phyloP scores from a whole-genome alignment of 2,797 vertebrate genomes.

The Philypnodon macrostomus region DNA sequence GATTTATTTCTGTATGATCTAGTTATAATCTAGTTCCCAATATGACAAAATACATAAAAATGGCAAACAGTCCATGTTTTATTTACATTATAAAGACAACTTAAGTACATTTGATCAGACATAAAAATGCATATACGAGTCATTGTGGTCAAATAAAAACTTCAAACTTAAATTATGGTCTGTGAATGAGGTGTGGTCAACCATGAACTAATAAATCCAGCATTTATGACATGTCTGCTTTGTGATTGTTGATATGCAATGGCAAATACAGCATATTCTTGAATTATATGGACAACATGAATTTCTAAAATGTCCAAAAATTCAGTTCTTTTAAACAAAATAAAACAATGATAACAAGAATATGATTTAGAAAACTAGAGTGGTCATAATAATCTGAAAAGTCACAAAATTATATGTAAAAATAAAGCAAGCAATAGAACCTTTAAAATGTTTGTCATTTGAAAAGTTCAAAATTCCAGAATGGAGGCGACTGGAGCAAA shows the following conservation, averaged over 20 bases:
- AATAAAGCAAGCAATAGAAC: slow-evolving; percentile 5
- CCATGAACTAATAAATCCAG: slow-evolving; percentile 62
- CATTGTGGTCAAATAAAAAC: slow-evolving; percentile 44
- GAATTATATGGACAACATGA: slow-evolving; percentile 6
- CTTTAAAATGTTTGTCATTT: too few relatives aligned
- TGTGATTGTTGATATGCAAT: slow-evolving; percentile 16
- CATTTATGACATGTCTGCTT: slow-evolving; percentile 49
- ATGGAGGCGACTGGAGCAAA: too few relatives aligned
- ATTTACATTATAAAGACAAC: slow-evolving; percentile 77
- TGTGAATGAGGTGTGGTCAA: slow-evolving; percentile 25
- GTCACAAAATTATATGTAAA: slow-evolving; percentile 4
- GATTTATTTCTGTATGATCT: too few relatives aligned
- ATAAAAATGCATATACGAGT: slow-evolving; percentile 66
- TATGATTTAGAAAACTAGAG: slow-evolving; percentile 38
- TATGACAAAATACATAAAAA: slow-evolving; percentile 2
- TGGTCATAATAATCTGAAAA: slow-evolving; percentile 29
- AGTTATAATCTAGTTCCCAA: too few relatives aligned
- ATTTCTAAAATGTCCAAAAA: slow-evolving; percentile 20
- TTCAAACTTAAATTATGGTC: too few relatives aligned
- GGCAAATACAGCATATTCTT: slow-evolving; percentile 22
- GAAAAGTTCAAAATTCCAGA: too few relatives aligned
- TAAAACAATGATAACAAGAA: slow-evolving; percentile 38
- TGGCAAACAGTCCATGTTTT: slow-evolving; percentile 71
- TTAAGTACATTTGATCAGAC: slow-evolving; percentile 70
- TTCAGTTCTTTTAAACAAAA: slow-evolving; percentile 30